Evolutionary conservation across 2,888 invertebrate species (phyloP).

Genomic region (Lottia gigantea): DNA sequence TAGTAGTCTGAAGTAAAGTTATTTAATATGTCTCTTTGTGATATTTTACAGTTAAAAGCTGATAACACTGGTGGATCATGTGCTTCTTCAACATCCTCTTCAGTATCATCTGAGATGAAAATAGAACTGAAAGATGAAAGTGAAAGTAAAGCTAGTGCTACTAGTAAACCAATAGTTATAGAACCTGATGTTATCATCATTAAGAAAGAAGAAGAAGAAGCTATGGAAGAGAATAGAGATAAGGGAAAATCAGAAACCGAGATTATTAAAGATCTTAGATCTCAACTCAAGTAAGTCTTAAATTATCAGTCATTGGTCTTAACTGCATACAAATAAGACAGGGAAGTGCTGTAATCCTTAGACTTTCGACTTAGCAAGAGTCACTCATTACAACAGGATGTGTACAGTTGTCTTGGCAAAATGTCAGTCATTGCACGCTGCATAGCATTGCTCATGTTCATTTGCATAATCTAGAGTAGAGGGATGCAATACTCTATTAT

Average conservation of each 20-base stretch:
- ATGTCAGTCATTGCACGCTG: too few relatives aligned
- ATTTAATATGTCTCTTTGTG: neutral
- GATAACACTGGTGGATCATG: constrained; percentile 21
- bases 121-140: constrained; percentile 32
- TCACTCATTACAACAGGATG: too few relatives aligned
- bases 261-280: constrained; percentile 86
- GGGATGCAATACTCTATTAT: neutral
- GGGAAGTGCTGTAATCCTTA: too few relatives aligned
- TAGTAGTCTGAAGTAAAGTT: too few relatives aligned
- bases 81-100: constrained; percentile 24
- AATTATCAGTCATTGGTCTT: too few relatives aligned
- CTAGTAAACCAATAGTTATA: constrained; percentile 20
- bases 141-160: constrained; percentile 21
- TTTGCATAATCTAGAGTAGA: too few relatives aligned
- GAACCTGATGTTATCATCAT: constrained; percentile 33
- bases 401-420: too few relatives aligned
- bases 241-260: constrained; percentile 74
- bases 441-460: too few relatives aligned
- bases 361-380: too few relatives aligned
- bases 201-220: constrained; percentile 51
- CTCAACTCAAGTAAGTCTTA: constrained; percentile 85
- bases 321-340: too few relatives aligned
- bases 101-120: constrained; percentile 28
- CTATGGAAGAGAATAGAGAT: constrained; percentile 56
- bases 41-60: constrained; percentile 29